Evolutionary conservation across 2,888 invertebrate genomes (phyloP), one percentile per base, ranked within the genome.

Genomic region (Lamellibrachia satsuma): DNA sequence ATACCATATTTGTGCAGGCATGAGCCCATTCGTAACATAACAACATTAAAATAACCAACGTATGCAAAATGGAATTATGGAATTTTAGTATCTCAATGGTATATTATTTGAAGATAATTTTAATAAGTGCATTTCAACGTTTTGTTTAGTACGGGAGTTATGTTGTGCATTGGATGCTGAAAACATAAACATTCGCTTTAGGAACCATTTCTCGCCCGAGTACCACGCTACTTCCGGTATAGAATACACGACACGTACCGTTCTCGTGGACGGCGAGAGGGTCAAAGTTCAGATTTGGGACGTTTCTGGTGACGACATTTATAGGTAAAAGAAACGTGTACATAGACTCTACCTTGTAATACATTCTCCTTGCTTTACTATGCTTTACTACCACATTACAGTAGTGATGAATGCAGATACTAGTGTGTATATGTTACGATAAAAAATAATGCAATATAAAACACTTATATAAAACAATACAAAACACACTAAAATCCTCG

Each of bases 281-380:
- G 93, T 93, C 52, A 92, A 93, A 90, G 52, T 93, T 11, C 93
- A 93, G 39, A 52, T 94, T 2, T 93, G 93, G 94, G 94, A 94
- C 92, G 93, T 93, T 7, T 92, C 93, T 3, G 94, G 94, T 27
- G 93, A 93, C n/a, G 91, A 92, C 6, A 52, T 92, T 52, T 91
- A 91, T 22, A 75, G 75, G 75, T 75, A 75, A 75, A 75, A 75
- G 75, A 75, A 75, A 75, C 22, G 75, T 75, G 15, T 22, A 75
- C 6, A 75, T 75, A 75, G n/a, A 39, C 39, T 39, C 39, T 39
- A 39, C 39, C 39, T 39, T 39, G 39, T 39, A 39, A 39, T 39
- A 39, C 39, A 39, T 39, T 39, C 39, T 39, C 39, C 39, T 39
- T 39, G 39, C 39, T 39, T 39, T 39, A 39, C 39, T 39, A 39